Evolutionary conservation across 2,797 vertebrate species (phyloP).

Genomic region (Hippocampus kuda): DNA sequence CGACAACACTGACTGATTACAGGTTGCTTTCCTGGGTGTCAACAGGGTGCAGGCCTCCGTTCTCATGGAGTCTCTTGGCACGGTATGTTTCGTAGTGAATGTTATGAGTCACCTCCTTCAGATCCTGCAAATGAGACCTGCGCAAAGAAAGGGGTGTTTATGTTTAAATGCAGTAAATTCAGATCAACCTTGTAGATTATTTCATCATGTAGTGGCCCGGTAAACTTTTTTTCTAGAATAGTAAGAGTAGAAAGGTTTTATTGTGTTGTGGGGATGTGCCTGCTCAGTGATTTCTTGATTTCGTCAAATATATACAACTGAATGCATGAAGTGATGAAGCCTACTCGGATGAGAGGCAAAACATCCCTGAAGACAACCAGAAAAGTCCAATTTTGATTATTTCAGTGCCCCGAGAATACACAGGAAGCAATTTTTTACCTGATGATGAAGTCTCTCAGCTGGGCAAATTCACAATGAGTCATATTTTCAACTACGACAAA

Average conservation of each 20-base stretch:
- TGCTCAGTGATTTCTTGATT: no score
- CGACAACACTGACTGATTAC: conserved; percentile 52
- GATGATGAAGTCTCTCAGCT: conserved; percentile 94
- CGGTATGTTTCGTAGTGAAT: conserved; percentile 98
- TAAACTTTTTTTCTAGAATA: background rate
- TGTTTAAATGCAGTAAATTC: background rate
- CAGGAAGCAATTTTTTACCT: conserved; percentile 67
- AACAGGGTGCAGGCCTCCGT: conserved; percentile 87
- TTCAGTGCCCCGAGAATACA: background rate
- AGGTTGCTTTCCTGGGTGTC: conserved; percentile 81
- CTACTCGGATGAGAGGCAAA: no score
- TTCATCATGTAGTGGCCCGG: background rate
- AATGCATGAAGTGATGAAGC: no score
- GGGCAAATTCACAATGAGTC: conserved; percentile 93
- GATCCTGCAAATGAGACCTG: conserved; percentile 95
- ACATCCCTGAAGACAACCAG: no score
- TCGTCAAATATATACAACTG: no score
- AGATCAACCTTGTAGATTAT: background rate
- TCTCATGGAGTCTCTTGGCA: conserved; percentile 91
- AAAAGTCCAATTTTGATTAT: background rate
- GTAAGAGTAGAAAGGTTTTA: background rate
- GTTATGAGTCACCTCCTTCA: conserved; percentile 97
- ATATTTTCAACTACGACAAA: conserved; percentile 85
- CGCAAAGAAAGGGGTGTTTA: background rate
- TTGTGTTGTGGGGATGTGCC: no score